phyloP scores from a whole-genome alignment of 1,140 invertebrate species.

The Goniozus legneri region DNA sequence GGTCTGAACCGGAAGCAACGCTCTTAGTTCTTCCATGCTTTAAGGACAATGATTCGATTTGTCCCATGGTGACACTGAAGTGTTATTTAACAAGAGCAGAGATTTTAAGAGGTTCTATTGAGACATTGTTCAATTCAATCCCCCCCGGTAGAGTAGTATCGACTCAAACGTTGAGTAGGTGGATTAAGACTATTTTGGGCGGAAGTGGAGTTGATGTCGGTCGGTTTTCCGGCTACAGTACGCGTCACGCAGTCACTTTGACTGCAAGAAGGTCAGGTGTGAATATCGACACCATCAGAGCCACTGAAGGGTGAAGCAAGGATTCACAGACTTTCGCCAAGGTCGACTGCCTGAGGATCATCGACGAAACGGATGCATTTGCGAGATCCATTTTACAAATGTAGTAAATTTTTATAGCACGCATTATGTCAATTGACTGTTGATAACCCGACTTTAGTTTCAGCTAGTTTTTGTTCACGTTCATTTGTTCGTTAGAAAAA shows the following conservation, averaged over 20 bases:
- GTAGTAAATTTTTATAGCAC: no score
- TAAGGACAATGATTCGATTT: no score
- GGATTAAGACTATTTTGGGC: constrained; percentile 27
- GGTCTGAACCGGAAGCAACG: no score
- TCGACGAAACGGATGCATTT: neutral
- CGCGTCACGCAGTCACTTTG: constrained; percentile 29
- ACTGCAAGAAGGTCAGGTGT: constrained; percentile 20
- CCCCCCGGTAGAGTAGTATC: no score
- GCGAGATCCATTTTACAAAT: no score
- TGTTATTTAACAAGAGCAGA: no score
- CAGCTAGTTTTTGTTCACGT: no score
- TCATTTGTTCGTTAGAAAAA: neutral
- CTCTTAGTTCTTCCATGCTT: no score
- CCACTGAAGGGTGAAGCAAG: constrained; percentile 25
- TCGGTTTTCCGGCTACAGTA: constrained; percentile 25
- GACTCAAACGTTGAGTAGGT: constrained; percentile 27
- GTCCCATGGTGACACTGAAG: no score
- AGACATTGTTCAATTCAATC: no score
- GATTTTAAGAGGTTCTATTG: no score
- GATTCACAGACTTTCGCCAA: constrained; percentile 26
- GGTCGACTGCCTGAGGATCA: constrained; percentile 21
- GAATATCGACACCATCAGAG: constrained; percentile 24
- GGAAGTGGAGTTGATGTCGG: constrained; percentile 27
- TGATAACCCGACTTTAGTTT: neutral
- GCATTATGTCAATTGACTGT: no score